phyloP scores from a whole-genome alignment of 2,888 invertebrate species.

The Drosophila monieri region DNA sequence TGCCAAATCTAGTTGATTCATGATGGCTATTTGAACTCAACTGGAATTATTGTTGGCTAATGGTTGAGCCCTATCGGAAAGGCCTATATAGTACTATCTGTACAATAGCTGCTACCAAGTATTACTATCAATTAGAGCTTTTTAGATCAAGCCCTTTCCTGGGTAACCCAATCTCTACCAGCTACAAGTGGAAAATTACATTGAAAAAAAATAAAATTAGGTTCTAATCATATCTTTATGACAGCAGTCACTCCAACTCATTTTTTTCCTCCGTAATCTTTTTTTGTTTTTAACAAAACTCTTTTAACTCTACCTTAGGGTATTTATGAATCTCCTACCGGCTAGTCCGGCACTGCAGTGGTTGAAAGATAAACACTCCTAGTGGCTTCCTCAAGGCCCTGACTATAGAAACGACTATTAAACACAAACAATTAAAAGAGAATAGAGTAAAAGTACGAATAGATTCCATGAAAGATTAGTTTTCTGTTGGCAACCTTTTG shows the following conservation, averaged over 20 bases:
- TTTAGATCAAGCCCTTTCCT: not conserved
- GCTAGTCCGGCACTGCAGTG: slow-evolving; percentile 28
- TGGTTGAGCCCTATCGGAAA: too few relatives aligned
- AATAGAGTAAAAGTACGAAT: not conserved
- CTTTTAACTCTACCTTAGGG: slow-evolving; percentile 7
- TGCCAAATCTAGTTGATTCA: not conserved
- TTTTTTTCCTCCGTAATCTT: not conserved
- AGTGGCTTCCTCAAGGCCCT: slow-evolving; percentile 4
- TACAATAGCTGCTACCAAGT: too few relatives aligned
- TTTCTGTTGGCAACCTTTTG: not conserved
- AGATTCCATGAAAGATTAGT: not conserved
- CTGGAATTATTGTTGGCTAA: not conserved
- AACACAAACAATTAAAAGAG: slow-evolving; percentile 8
- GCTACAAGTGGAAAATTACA: slow-evolving; percentile 8
- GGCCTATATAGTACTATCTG: too few relatives aligned
- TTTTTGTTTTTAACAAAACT: not conserved
- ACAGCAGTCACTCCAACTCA: slow-evolving; percentile 4
- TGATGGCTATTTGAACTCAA: not conserved
- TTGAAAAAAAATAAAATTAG: not conserved
- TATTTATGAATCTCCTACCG: not conserved
- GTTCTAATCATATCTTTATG: slow-evolving; percentile 9
- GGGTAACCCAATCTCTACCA: not conserved
- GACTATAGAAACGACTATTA: slow-evolving; percentile 17
- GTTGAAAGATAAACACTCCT: not conserved
- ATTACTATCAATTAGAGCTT: not conserved